Percentiles rank a stretch among this genome's conserved stretches.
Conservation (phyloP, 2,888 invertebrate species). For the Lobophora halterata region DNA sequence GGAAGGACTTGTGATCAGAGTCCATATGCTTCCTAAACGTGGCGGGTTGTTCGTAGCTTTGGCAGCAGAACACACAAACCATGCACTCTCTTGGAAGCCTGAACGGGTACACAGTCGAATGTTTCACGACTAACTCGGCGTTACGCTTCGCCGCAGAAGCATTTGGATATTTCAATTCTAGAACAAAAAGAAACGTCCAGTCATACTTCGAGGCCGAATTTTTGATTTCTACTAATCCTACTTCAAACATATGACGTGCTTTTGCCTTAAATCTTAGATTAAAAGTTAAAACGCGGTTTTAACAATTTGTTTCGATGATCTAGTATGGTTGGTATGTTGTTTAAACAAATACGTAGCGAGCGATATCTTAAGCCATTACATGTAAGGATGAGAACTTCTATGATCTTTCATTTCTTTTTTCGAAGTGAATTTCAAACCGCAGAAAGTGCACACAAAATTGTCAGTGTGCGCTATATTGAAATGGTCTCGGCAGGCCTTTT, state of each 20-base stretch:
- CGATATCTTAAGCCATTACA: too few species aligned
- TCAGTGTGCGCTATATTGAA: slow-evolving; percentile 57
- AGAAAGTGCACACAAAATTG: slow-evolving; percentile 61
- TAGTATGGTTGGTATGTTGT: too few species aligned
- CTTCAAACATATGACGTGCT: too few species aligned
- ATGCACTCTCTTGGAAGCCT: slow-evolving; percentile 63
- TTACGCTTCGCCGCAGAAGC: slow-evolving; percentile 62
- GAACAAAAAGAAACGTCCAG: slow-evolving; percentile 75
- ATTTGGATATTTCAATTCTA: slow-evolving; percentile 63
- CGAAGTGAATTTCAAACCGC: slow-evolving; percentile 61
- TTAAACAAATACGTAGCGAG: too few species aligned
- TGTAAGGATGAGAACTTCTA: slow-evolving; percentile 74
- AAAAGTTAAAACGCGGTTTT: too few species aligned
- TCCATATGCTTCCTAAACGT: slow-evolving; percentile 63
- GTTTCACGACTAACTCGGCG: slow-evolving; percentile 69
- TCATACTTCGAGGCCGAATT: slow-evolving; percentile 33
- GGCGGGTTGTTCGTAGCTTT: slow-evolving; percentile 54
- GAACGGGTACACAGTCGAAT: slow-evolving; percentile 72
- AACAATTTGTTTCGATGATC: too few species aligned
- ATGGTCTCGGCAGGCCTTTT: slow-evolving; percentile 49
- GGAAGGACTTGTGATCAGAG: slow-evolving; percentile 57
- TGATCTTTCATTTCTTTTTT: slow-evolving; percentile 64
- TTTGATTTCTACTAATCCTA: background rate
- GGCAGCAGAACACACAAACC: slow-evolving; percentile 71
- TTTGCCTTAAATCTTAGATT: too few species aligned